Percentiles rank a stretch among this genome's conserved stretches.
These are phyloP conservation scores for Baryphthengus martii DNA, from an alignment of 2,113 vertebrate species.

Conservation along the genomic window DNA sequence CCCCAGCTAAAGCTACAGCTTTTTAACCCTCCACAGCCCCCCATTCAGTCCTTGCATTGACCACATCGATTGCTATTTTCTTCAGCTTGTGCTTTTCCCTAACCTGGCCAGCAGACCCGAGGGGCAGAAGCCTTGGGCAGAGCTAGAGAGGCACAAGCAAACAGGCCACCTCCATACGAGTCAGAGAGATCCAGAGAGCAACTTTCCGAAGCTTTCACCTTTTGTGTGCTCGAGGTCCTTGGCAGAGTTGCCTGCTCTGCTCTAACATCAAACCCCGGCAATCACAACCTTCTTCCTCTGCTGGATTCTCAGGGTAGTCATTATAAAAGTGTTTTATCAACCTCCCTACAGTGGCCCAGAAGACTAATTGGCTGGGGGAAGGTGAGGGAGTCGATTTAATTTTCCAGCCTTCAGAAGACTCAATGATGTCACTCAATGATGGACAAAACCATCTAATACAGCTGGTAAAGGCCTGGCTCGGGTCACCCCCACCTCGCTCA, in stretches of 20 bases:
- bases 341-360: not conserved
- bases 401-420: not conserved
- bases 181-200: not conserved
- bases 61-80: not conserved
- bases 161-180: not conserved
- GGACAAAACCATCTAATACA: not conserved
- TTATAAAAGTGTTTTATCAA: not conserved
- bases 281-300: not conserved
- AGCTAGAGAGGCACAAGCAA: not conserved
- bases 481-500: not conserved
- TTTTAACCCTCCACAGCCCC: not conserved
- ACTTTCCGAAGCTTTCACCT: not conserved
- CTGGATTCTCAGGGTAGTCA: not conserved
- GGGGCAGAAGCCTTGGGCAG: not conserved
- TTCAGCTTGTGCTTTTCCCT: not conserved
- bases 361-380: not conserved
- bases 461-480: not conserved
- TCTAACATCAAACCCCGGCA: not conserved
- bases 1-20: not conserved
- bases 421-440: not conserved
- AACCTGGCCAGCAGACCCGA: rapidly evolving
- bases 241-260: not conserved
- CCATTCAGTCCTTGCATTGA: not conserved
- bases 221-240: not conserved
- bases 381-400: not conserved